Conservation (phyloP, 2,113 vertebrate species). For the Beaufortia kweichowensis region DNA sequence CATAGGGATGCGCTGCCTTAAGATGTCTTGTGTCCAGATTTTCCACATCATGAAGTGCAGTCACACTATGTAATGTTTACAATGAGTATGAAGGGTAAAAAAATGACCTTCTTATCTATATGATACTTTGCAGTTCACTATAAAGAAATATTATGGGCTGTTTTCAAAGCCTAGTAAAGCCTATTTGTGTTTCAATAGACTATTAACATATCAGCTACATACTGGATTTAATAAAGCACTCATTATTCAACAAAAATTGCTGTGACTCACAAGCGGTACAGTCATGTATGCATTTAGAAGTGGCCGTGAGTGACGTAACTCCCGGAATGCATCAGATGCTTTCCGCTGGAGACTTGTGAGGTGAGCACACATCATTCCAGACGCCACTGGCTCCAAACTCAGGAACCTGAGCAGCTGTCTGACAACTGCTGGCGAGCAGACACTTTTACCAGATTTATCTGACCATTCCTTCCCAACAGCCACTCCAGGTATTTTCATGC, state of each 20-base stretch:
- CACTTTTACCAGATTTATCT: slow-evolving; percentile 47
- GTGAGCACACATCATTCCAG: slow-evolving; percentile 39
- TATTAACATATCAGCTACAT: slow-evolving; percentile 14
- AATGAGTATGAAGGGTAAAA: slow-evolving; percentile 2
- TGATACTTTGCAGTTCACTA: not conserved
- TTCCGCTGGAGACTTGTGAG: slow-evolving; percentile 22
- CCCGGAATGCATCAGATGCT: slow-evolving; percentile 48
- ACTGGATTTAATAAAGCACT: slow-evolving; percentile 17
- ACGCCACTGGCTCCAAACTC: slow-evolving; percentile 7
- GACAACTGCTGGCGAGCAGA: slow-evolving; percentile 29
- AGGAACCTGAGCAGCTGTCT: slow-evolving; percentile 40
- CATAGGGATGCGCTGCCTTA: not conserved
- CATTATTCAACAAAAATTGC: slow-evolving; percentile 26
- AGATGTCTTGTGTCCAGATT: not conserved
- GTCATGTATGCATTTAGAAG: slow-evolving; percentile 16
- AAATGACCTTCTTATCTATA: not conserved
- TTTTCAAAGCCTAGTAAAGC: not conserved
- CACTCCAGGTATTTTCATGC: slow-evolving; percentile 17
- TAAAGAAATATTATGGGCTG: not conserved
- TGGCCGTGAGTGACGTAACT: slow-evolving; percentile 36
- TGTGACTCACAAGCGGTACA: slow-evolving; percentile 15
- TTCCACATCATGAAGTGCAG: not conserved
- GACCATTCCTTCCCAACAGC: slow-evolving; percentile 12
- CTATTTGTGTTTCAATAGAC: slow-evolving; percentile 6
- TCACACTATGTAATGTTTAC: not conserved